phyloP scores from a whole-genome alignment of 2,797 vertebrate genomes.

The Gallinago nigripennis region DNA sequence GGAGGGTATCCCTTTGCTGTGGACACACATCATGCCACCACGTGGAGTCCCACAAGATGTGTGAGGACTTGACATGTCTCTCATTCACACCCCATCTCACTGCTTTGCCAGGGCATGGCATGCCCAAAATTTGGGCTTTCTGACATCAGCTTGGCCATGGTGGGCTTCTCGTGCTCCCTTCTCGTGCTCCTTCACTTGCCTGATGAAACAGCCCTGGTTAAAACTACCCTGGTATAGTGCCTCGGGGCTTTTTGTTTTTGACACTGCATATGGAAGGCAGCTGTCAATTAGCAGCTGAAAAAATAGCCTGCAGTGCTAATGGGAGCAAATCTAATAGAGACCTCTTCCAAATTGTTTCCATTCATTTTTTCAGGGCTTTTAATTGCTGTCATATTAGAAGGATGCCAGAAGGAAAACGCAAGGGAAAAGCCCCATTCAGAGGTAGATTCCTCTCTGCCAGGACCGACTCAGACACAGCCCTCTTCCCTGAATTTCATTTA shows the following conservation, averaged over 20 bases:
- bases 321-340: constrained; percentile 34
- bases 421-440: neutral
- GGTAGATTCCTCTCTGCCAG: neutral
- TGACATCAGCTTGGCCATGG: neutral
- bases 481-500: neutral
- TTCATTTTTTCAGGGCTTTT: constrained; percentile 12
- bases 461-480: neutral
- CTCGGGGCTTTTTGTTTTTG: neutral
- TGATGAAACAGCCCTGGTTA: neutral
- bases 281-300: constrained; percentile 56
- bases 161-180: neutral
- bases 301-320: constrained; percentile 52
- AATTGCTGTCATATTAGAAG: constrained; percentile 33
- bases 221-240: neutral
- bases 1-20: neutral
- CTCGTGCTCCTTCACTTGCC: rapidly evolving
- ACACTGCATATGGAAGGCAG: neutral
- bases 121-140: neutral
- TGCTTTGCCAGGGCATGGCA: neutral
- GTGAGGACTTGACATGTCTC: neutral
- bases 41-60: neutral
- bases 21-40: neutral
- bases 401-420: constrained; percentile 16
- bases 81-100: rapidly evolving
- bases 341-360: constrained; percentile 39